Evolutionary conservation across 1,140 invertebrate genomes (phyloP).

Genomic region (Aplysia californica): DNA sequence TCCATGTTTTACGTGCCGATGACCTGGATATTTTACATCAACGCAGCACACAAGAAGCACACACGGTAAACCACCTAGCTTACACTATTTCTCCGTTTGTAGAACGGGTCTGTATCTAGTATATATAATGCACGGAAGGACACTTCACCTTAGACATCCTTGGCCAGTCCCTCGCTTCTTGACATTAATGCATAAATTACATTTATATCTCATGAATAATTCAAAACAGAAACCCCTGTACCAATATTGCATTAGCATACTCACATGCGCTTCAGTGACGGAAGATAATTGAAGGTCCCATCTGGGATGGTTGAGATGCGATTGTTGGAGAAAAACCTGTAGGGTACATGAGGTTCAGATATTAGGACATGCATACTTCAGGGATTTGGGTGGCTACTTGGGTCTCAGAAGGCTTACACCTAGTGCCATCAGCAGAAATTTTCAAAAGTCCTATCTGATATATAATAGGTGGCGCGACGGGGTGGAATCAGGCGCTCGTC

Average conservation of each 20-base stretch:
- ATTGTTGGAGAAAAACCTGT: conserved; percentile 56
- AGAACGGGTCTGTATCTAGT: not conserved
- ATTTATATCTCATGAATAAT: no score
- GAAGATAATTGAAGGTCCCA: conserved; percentile 60
- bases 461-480: not conserved
- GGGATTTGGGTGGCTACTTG: not conserved
- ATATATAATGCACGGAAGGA: not conserved
- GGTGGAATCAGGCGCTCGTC: no score
- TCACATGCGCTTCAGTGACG: conserved; percentile 57
- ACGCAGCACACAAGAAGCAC: no score
- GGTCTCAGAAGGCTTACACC: not conserved
- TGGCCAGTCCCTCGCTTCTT: no score
- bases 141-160: not conserved
- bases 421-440: not conserved
- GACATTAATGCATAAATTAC: no score
- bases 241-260: conserved; percentile 28
- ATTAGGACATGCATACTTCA: conserved; percentile 18
- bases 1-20: no score
- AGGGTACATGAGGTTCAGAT: conserved; percentile 30
- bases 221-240: not conserved
- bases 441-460: not conserved
- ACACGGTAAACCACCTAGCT: no score
- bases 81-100: not conserved
- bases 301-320: conserved; percentile 58
- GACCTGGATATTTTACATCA: no score